Conservation (phyloP, 1,140 invertebrate species). For the Ceratina japonica region DNA sequence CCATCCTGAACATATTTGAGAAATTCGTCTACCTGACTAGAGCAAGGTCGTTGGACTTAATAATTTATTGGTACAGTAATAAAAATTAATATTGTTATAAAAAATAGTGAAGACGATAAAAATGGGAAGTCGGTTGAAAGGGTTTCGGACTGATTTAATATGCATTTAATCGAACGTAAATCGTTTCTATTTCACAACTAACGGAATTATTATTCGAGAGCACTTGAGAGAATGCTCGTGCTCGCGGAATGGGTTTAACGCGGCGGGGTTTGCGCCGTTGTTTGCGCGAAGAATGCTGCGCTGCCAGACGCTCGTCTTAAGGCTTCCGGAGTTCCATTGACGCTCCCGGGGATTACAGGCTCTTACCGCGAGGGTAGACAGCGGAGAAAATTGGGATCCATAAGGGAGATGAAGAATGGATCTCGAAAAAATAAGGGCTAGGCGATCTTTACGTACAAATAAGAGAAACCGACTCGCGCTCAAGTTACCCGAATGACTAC, state of each 20-base stretch:
- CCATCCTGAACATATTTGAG: too few relatives aligned
- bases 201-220: not conserved
- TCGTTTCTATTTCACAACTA: too few relatives aligned
- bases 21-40: too few relatives aligned
- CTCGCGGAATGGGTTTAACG: not conserved
- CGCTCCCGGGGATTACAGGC: slow-evolving; percentile 20
- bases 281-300: not conserved
- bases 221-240: not conserved
- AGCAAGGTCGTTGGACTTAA: too few relatives aligned
- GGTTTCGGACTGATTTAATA: too few relatives aligned
- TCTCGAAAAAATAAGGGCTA: slow-evolving; percentile 38
- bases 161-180: not conserved
- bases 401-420: not conserved
- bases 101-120: too few relatives aligned
- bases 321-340: slow-evolving; percentile 25
- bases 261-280: not conserved
- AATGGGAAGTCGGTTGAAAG: too few relatives aligned
- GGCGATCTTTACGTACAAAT: slow-evolving; percentile 30
- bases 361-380: slow-evolving; percentile 21
- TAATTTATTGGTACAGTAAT: too few relatives aligned
- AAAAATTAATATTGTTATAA: too few relatives aligned
- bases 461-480: not conserved
- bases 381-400: slow-evolving; percentile 26
- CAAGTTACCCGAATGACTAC: too few relatives aligned
- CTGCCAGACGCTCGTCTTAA: not conserved